Evolutionary conservation across 2,888 invertebrate species (phyloP), one percentile per base, ranked within the genome.

Genomic region (Liodrosophila aerea): DNA sequence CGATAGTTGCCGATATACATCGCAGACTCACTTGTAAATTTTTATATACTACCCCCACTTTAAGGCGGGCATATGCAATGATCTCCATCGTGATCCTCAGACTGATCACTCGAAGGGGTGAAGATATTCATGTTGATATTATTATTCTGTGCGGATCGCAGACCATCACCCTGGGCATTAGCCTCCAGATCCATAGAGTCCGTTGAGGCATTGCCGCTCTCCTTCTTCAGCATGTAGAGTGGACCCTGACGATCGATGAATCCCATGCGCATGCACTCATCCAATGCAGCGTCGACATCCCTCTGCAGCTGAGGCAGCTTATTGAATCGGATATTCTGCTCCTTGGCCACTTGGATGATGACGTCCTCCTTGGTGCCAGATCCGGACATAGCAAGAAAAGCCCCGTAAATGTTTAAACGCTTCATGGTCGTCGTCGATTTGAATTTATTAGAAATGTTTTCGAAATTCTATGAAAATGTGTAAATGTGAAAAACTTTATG

Each of bases 241-340:
- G 27, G 8, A 0, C 66, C 71, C 1, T 47, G 22, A 1, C 49
- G 46, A 8, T 61, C 46, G 4, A 72, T 15, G 13, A 72, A 66
- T 9, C 72, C 72, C 1, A 66, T 18, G 0, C 49, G 45, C 2
- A 43, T 7, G 13, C 67, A 50, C 4, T 66, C 56, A 4, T 47
- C 62, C 36, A 73, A 7, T 0, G 56, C 73, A 1, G 9, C 27
- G 12, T 69, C 58, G 4, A 72, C 67, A 1, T 63, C 69, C 7
- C 40, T 63, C 2, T 63, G 63, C 12, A 73, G 37, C 5, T 37
- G 30, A 4, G 62, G 31, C 13, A 73, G 15, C 5, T 72, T 63
- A 4, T 75, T 66, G 34, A 73, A 72, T 4, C 59, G 56, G 5
- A 72, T 59, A 4, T 75, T 75, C 11, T 54, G 54, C 8, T 66